Base-by-base conservation (phyloP, 2,113 vertebrate genomes). In the Conger conger region DNA sequence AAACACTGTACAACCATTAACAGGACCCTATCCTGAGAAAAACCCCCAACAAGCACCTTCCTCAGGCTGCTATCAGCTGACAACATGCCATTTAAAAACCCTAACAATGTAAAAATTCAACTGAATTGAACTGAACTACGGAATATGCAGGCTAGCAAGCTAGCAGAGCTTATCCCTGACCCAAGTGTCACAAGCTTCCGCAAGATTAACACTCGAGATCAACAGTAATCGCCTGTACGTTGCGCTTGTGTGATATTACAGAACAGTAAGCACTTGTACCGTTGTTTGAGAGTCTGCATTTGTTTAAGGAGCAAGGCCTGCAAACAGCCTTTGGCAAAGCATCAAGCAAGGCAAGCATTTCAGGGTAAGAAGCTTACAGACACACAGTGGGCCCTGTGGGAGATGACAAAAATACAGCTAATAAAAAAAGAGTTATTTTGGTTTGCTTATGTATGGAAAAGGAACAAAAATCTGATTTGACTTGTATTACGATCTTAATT, bases 361-460 rank as follows among this genome's bases (percentile, higher is more conserved):
- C 5, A 27, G 78, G 78, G 17, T 79, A 79, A 79, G 78, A 42
- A n/a, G 78, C 78, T 79, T 79, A 38, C 20, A 27, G 36, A 79
- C 11, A 27, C 37, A 38, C 11, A n/a, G n/a, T 9, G 20, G 38
- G 78, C 36, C 78, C 27, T 27, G 78, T 79, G 36, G 38, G 78
- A 27, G 78, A 79, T 40, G 20, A 79, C 6, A 79, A n/a, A n/a
- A n/a, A n/a, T n/a, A n/a, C n/a, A n/a, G n/a, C n/a, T n/a, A n/a
- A n/a, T n/a, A n/a, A n/a, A n/a, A n/a, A n/a, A n/a, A n/a, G n/a
- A n/a, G n/a, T n/a, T n/a, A n/a, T 79, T 79, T 79, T 23, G 17
- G 36, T 79, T 38, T 42, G 78, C 27, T 40, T 16, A 27, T 79
- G 36, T 16, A 27, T 79, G 78, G 78, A 2, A 18, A 79, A n/a